Evolutionary conservation across 2,888 invertebrate genomes (phyloP).

Genomic region (Lepidonotus clava): DNA sequence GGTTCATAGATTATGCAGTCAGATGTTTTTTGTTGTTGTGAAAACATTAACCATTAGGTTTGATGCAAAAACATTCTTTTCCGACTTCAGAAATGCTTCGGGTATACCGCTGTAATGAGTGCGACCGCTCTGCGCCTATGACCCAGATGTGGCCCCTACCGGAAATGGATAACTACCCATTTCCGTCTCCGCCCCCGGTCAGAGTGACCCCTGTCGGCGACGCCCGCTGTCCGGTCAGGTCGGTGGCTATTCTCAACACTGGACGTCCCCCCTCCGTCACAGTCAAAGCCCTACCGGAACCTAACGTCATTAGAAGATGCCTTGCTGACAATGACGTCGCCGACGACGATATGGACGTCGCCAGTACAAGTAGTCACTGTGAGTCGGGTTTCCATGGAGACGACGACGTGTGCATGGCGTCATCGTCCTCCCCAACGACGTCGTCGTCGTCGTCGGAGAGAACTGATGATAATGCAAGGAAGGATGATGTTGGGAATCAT

Average conservation of each 20-base stretch:
- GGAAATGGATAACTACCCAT: background rate
- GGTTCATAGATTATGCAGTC: no score
- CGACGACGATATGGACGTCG: background rate
- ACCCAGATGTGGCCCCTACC: background rate
- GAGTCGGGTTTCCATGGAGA: conserved; percentile 50
- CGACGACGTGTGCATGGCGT: background rate
- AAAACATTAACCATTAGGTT: no score
- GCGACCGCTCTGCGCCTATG: no score
- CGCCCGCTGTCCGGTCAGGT: background rate
- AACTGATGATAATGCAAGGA: background rate
- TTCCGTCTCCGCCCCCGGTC: background rate
- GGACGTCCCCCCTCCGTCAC: conserved; percentile 4
- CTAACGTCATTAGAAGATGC: background rate
- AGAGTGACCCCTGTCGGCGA: background rate
- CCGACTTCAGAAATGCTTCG: no score
- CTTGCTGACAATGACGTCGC: background rate
- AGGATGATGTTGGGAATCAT: background rate
- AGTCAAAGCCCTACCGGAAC: background rate
- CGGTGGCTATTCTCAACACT: conserved; percentile 1
- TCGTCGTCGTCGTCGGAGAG: background rate
- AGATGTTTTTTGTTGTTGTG: no score
- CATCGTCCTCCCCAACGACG: background rate
- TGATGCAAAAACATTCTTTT: no score
- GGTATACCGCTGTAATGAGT: no score
- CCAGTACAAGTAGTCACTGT: conserved; percentile 3